These are phyloP conservation scores for Eristalis tenax DNA, from an alignment of 2,888 invertebrate species.

Conservation along the genomic window DNA sequence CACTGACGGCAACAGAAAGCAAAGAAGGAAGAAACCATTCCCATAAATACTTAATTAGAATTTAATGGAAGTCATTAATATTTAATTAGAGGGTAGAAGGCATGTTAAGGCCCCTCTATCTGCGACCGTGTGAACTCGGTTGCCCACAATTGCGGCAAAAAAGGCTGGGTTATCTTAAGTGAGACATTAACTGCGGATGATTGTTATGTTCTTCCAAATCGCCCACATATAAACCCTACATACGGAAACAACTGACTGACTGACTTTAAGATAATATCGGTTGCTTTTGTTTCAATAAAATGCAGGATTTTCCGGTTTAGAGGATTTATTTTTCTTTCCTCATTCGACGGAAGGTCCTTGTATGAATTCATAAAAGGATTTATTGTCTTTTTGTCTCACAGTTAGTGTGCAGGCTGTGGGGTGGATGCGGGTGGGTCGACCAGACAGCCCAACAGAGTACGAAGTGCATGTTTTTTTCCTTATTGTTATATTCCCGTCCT, in stretches of 20 bases:
- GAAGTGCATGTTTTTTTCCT: neutral
- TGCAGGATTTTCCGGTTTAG: conserved; percentile 20
- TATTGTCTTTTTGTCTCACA: neutral
- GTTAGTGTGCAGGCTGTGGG: neutral
- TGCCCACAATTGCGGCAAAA: neutral
- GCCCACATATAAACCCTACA: neutral
- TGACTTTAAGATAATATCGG: neutral
- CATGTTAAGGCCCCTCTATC: neutral
- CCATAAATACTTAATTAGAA: conserved; percentile 23
- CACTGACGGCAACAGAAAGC: too few relatives aligned
- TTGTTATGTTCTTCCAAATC: neutral
- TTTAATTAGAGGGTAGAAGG: neutral
- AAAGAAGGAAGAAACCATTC: too few relatives aligned
- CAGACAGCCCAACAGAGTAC: conserved; percentile 7
- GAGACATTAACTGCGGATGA: conserved; percentile 21
- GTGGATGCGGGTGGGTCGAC: neutral
- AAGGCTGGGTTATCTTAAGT: conserved; percentile 5
- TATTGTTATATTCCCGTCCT: neutral
- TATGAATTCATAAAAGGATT: conserved; percentile 29
- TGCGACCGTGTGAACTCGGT: neutral
- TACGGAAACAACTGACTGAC: neutral
- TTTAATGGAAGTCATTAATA: conserved; percentile 3
- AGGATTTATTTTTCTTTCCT: conserved; percentile 15
- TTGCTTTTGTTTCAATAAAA: conserved; percentile 15
- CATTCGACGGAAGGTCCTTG: conserved; percentile 15